A percentile compares a stretch with the other conserved stretches of the same genome.
Evolutionary conservation across 2,113 vertebrate species (phyloP).

Genomic region (Raphicerus campestris): DNA sequence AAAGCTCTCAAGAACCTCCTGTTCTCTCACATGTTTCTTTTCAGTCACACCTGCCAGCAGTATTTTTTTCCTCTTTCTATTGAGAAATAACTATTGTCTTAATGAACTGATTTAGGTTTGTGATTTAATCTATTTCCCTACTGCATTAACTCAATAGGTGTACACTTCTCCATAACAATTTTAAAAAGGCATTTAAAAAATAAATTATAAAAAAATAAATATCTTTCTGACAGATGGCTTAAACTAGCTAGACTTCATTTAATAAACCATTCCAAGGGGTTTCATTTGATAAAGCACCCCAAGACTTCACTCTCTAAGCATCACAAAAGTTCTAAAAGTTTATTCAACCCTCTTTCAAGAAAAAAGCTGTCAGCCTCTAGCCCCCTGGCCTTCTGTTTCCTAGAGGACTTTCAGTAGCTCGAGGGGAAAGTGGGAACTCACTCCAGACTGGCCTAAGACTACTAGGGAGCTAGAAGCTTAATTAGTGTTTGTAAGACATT

Average conservation of each 20-base stretch:
- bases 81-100: slow-evolving; percentile 26
- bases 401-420: slow-evolving; percentile 16
- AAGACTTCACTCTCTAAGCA: not conserved
- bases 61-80: not conserved
- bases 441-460: not conserved
- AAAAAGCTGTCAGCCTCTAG: not conserved
- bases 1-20: not conserved
- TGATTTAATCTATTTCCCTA: slow-evolving; percentile 24
- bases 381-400: not conserved
- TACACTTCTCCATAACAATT: not conserved
- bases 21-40: slow-evolving; percentile 48
- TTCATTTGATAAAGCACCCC: not conserved
- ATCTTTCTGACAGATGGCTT: slow-evolving; percentile 10
- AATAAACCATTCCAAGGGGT: not conserved
- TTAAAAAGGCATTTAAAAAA: not conserved
- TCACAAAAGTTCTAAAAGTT: not conserved
- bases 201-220: not conserved
- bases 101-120: not conserved
- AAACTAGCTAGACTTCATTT: not conserved
- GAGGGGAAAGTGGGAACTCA: not conserved
- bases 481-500: slow-evolving; percentile 46
- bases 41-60: not conserved
- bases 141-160: not conserved
- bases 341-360: not conserved
- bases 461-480: slow-evolving; percentile 17